Percentiles rank a stretch among this genome's conserved stretches.
These are phyloP conservation scores for Zaprionus africanus DNA, from an alignment of 1,140 invertebrate species.

Conservation along the genomic window DNA sequence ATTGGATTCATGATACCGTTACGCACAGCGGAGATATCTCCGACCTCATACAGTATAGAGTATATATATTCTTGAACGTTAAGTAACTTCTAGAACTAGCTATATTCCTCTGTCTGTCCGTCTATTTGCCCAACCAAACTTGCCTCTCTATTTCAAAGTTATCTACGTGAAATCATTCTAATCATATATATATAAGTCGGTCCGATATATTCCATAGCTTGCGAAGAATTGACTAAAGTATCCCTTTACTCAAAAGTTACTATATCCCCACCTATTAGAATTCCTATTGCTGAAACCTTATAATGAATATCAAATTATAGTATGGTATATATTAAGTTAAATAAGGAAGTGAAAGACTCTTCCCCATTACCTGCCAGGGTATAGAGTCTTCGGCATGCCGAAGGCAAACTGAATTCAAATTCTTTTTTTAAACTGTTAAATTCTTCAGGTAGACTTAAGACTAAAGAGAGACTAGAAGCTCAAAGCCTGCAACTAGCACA, in stretches of 20 bases:
- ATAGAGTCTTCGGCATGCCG: not conserved
- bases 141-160: not conserved
- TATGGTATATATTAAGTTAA: not conserved
- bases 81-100: too few species aligned
- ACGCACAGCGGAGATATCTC: not conserved
- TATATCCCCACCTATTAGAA: constrained; percentile 2
- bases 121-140: not conserved
- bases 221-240: not conserved
- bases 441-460: not conserved
- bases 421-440: not conserved
- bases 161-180: too few species aligned
- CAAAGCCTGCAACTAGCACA: constrained; percentile 1
- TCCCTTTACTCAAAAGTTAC: not conserved
- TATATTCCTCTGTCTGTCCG: not conserved
- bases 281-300: not conserved
- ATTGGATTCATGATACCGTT: not conserved
- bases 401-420: not conserved
- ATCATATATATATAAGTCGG: too few species aligned
- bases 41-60: not conserved
- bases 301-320: too few species aligned
- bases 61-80: too few species aligned
- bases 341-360: not conserved
- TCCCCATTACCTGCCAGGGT: not conserved
- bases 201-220: not conserved
- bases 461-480: not conserved